These are phyloP conservation scores for Drosophila tropicalis DNA, from an alignment of 1,140 invertebrate species.

Conservation along the genomic window DNA sequence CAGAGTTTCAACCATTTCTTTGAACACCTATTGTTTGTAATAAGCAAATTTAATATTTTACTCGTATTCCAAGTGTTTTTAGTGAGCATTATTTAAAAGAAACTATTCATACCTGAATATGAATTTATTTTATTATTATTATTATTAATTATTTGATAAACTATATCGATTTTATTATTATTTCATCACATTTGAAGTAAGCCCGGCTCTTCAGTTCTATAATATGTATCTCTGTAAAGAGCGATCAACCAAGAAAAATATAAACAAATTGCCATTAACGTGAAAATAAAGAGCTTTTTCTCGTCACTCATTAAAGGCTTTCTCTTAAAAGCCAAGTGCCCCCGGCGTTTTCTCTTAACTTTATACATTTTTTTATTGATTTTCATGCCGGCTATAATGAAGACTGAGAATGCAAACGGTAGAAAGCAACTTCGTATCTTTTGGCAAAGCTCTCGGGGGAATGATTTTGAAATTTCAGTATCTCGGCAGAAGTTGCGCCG, in stretches of 20 bases:
- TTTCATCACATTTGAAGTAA: too few relatives aligned
- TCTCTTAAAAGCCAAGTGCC: conserved; percentile 9
- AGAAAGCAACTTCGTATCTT: conserved; percentile 28
- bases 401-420: conserved; percentile 53
- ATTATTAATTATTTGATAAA: too few relatives aligned
- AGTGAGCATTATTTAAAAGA: too few relatives aligned
- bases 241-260: neutral
- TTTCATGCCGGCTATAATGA: conserved; percentile 43
- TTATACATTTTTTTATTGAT: conserved; percentile 31
- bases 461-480: conserved; percentile 53
- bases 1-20: too few relatives aligned
- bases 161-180: too few relatives aligned
- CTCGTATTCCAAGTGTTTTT: too few relatives aligned
- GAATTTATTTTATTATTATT: too few relatives aligned
- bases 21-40: too few relatives aligned
- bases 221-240: too few relatives aligned
- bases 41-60: too few relatives aligned
- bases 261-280: neutral
- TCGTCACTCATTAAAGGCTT: neutral
- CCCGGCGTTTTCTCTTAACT: conserved; percentile 16
- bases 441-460: conserved; percentile 28
- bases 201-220: too few relatives aligned
- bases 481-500: conserved; percentile 46
- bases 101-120: too few relatives aligned
- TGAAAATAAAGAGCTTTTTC: neutral